phyloP scores from a whole-genome alignment of 1,140 invertebrate species.

The Drosophila malerkotliana region DNA sequence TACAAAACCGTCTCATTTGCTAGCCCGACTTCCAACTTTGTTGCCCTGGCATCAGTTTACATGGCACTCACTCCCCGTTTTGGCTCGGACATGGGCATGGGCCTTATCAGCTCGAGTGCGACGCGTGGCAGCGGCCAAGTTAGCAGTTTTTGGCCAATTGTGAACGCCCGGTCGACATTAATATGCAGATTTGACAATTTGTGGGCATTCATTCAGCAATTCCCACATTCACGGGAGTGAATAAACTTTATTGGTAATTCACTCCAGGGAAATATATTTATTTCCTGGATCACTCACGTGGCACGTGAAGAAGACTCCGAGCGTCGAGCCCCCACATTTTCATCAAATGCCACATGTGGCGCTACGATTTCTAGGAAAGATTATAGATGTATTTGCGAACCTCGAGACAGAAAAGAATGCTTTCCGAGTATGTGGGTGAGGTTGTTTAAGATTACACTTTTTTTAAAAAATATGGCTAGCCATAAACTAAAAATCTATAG shows the following conservation, averaged over 20 bases:
- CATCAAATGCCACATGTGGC: constrained; percentile 37
- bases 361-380: constrained; percentile 19
- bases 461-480: constrained; percentile 16
- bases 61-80: constrained; percentile 17
- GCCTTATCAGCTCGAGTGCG: constrained; percentile 39
- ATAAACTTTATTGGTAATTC: not conserved
- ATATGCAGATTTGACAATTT: constrained; percentile 23
- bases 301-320: constrained; percentile 5
- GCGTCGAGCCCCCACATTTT: not conserved
- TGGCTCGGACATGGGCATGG: constrained; percentile 17
- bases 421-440: constrained; percentile 11
- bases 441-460: constrained; percentile 11
- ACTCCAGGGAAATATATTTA: constrained; percentile 5
- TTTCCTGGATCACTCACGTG: constrained; percentile 30
- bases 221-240: constrained; percentile 29
- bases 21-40: constrained; percentile 41
- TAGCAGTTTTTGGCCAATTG: constrained; percentile 33
- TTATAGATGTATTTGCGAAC: constrained; percentile 21
- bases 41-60: constrained; percentile 33
- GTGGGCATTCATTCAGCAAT: constrained; percentile 31
- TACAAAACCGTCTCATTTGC: constrained; percentile 31
- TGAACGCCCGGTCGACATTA: constrained; percentile 4
- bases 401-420: constrained; percentile 1
- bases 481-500: constrained; percentile 23
- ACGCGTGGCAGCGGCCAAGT: constrained; percentile 61